A percentile compares a stretch with the other conserved stretches of the same genome.
phyloP scores from a whole-genome alignment of 2,888 invertebrate species.

The Ptychoptera albimana region DNA sequence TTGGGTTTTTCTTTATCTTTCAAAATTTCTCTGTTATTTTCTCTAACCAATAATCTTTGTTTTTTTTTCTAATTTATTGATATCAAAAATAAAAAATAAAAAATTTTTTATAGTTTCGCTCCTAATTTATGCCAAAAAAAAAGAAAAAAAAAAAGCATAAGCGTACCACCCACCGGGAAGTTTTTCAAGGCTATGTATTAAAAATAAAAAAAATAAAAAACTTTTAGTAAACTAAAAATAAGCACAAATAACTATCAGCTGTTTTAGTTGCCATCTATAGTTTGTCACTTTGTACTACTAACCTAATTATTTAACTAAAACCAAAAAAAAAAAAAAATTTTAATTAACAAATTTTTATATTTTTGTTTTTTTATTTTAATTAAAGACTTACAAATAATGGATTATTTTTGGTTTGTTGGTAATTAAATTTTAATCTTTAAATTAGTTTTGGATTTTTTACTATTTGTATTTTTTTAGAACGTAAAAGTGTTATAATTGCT shows the following conservation, averaged over 20 bases:
- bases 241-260: no score
- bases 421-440: constrained; percentile 2
- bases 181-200: neutral
- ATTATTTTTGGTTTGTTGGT: constrained; percentile 2
- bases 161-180: no score
- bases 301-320: no score
- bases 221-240: no score
- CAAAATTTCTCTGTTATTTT: constrained; percentile 12
- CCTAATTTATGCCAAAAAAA: neutral
- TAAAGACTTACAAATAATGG: neutral
- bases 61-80: constrained; percentile 8
- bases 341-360: neutral
- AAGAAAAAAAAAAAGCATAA: no score
- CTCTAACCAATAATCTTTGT: constrained; percentile 6
- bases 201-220: neutral
- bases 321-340: no score
- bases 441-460: neutral
- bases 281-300: neutral
- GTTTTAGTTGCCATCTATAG: neutral
- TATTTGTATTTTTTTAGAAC: neutral
- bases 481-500: neutral
- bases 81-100: constrained; percentile 2
- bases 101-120: neutral
- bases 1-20: constrained; percentile 9
- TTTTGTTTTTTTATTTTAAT: constrained; percentile 8